phyloP scores from a whole-genome alignment of 2,797 vertebrate genomes.

The Gymnothorax javanicus region DNA sequence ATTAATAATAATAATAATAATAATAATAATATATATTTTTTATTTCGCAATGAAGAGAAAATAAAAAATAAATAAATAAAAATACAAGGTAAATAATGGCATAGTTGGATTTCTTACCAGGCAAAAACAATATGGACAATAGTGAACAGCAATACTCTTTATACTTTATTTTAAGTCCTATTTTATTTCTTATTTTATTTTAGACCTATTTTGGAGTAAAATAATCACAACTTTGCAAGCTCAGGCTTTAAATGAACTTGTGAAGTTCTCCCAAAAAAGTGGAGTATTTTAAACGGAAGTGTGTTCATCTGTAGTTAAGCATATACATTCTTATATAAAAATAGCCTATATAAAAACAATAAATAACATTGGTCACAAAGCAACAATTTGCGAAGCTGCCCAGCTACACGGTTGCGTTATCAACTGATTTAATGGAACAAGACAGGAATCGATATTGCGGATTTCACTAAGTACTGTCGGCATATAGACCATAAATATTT shows the following conservation, averaged over 20 bases:
- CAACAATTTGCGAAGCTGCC: not conserved
- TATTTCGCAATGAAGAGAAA: not conserved
- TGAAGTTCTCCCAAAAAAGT: too few relatives aligned
- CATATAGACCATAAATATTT: not conserved
- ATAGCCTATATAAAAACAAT: not conserved
- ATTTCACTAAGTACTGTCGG: not conserved
- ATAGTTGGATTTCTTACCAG: not conserved
- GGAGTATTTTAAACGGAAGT: not conserved
- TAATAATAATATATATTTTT: not conserved
- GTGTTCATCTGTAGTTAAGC: not conserved
- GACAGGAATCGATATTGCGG: not conserved
- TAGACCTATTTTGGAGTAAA: too few relatives aligned
- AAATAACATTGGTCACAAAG: not conserved
- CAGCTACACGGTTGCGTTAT: not conserved
- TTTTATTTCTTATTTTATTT: too few relatives aligned
- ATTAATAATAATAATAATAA: not conserved
- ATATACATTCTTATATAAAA: not conserved
- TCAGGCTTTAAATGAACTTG: too few relatives aligned
- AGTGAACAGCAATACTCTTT: too few relatives aligned
- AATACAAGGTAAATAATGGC: not conserved
- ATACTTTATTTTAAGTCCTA: too few relatives aligned
- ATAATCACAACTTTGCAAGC: too few relatives aligned
- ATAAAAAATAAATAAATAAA: not conserved
- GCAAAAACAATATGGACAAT: not conserved
- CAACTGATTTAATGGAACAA: conserved; percentile 8